Evolutionary conservation across 2,888 invertebrate genomes (phyloP), one percentile per base, ranked within the genome.

Genomic region (Diplazon laetatorius): DNA sequence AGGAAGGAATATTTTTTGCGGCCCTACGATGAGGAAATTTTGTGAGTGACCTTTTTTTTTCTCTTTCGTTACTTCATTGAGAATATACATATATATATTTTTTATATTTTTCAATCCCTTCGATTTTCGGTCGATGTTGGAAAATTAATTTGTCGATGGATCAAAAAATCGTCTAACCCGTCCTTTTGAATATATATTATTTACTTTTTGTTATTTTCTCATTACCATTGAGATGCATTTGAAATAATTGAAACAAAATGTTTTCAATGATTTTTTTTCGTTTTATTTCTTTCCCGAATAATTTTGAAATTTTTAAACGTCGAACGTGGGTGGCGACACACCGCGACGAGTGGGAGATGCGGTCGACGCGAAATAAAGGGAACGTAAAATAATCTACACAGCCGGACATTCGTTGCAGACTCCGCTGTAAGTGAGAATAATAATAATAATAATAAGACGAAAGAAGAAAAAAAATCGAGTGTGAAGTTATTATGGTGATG

Each of bases 401-500:
- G 4, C 30, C 39, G 39, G 39, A 30, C 35, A 16, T 55, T 35
- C 22, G 39, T 62, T 50, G 52, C 52, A 72, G 42, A 9, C 12
- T 30, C 30, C 44, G 48, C 46, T 39, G 65, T 18, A 69, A 76
- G 73, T 50, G 73, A 65, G 78, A 70, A 66, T 66, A 70, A 75
- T 74, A 78, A 77, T 55, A 73, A 73, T 62, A 30, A 30, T 30
- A 30, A 30, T 6, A 30, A 30, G 6, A 30, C 2, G 6, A 30
- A 30, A 30, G 6, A 30, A 2, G 6, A 30, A 57, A 71, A 57
- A 72, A 77, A 72, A 72, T 73, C 55, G 62, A 68, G 69, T 70
- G 74, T 65, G 50, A 74, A 71, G 60, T 52, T 30, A 5, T 5
- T 52, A 68, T 52, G 35, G 35, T 66, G 63, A 48, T 46, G 37